Evolutionary conservation across 2,888 invertebrate genomes (phyloP).

Genomic region (Spatulosminthurus flaviceps): DNA sequence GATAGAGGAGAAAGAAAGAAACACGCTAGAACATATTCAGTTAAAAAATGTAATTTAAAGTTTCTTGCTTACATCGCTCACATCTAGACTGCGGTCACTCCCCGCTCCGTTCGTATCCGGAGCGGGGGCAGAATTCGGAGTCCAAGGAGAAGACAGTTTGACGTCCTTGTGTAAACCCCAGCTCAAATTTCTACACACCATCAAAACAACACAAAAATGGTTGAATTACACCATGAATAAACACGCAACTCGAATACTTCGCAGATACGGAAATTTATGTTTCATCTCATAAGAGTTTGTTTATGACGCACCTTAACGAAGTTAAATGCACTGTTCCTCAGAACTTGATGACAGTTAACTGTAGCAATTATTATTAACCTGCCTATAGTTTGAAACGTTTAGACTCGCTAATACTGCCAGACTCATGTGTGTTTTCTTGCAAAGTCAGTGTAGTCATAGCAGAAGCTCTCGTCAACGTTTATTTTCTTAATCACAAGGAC

Average conservation of each 20-base stretch:
- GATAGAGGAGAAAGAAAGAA: neutral
- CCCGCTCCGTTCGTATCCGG: constrained; percentile 91
- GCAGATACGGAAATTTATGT: neutral
- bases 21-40: neutral
- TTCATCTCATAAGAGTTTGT: neutral
- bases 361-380: too few species aligned
- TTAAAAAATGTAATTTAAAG: neutral
- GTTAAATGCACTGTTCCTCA: too few species aligned
- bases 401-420: too few species aligned
- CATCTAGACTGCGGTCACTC: constrained; percentile 85
- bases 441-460: too few species aligned
- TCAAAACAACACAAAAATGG: neutral
- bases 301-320: neutral
- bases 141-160: constrained; percentile 98
- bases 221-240: constrained; percentile 1
- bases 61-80: constrained; percentile 74
- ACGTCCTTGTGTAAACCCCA: constrained; percentile 67
- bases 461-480: too few species aligned
- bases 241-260: neutral
- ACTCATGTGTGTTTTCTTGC: too few species aligned
- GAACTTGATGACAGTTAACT: too few species aligned
- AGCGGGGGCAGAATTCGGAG: constrained; percentile 85
- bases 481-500: too few species aligned
- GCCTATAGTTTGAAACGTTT: too few species aligned
- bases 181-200: constrained; percentile 55